Percentiles rank a stretch among this genome's conserved stretches.
Conservation (phyloP, 1,140 invertebrate genomes). For the Ceratitis capitata region DNA sequence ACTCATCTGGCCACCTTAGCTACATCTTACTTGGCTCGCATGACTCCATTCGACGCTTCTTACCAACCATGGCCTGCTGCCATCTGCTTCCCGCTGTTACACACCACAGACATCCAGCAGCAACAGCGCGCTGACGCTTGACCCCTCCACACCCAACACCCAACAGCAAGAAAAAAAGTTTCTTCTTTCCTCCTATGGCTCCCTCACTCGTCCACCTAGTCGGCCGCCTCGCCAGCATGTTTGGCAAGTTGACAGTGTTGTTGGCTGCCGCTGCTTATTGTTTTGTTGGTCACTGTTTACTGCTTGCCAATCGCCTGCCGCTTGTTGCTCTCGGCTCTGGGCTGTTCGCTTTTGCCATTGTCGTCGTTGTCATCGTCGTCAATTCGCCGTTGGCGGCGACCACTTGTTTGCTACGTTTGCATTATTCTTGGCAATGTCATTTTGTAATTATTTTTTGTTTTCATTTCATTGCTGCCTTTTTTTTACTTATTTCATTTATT, state of each 20-base stretch:
- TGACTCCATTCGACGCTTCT: neutral
- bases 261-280: neutral
- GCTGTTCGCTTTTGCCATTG: conserved; percentile 3
- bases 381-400: conserved; percentile 1
- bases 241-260: conserved; percentile 22
- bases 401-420: conserved; percentile 21
- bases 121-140: neutral
- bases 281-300: neutral
- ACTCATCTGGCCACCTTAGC: conserved; percentile 6
- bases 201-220: neutral
- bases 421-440: conserved; percentile 16
- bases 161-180: neutral
- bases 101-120: neutral
- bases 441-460: conserved; percentile 15
- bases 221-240: neutral
- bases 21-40: neutral
- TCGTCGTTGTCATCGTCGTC: neutral
- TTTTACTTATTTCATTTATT: no score
- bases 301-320: neutral
- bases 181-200: no score
- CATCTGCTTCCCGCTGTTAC: conserved; percentile 15
- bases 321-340: neutral
- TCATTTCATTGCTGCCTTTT: neutral
- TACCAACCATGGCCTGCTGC: neutral
- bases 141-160: neutral